Evolutionary conservation across 2,888 invertebrate genomes (phyloP), one percentile per base, ranked within the genome.

Genomic region (Caenorhabditis sp.): DNA sequence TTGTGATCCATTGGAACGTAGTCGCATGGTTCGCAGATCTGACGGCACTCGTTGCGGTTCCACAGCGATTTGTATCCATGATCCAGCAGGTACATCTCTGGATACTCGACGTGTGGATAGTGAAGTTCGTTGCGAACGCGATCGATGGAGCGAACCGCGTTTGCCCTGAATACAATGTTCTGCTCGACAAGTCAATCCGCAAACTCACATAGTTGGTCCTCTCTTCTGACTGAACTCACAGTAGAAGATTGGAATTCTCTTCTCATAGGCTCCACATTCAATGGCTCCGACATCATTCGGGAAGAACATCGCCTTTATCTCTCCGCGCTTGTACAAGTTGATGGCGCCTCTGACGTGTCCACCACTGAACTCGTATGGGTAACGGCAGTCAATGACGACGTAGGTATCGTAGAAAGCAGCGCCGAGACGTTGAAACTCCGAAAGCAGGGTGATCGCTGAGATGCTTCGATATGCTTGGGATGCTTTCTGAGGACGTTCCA

Each of bases 181-280:
- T n/a, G n/a, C n/a, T n/a, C n/a, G n/a, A n/a, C n/a, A n/a, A n/a
- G n/a, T n/a, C n/a, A n/a, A n/a, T n/a, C n/a, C n/a, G n/a, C n/a
- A n/a, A n/a, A 65, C 68, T 26, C 20, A 78, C 82, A 98, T 93
- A 89, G 95, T 95, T 0, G 98, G 98, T 1, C 97, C 99, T 70
- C 98, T 94, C 93, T 98, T 96, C 74, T 96, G 95, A 0, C 97
- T 97, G 93, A 97, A 99, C 93, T 99, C 99, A 93, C 99, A 85
- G 69, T 85, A 85, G 51, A 85, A 85, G 51, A 85, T 85, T n/a
- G 85, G 85, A 47, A 85, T 80, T 15, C 78, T 58, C 24, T 65
- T 81, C 32, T 35, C 26, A 0, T n/a, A 8, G 9, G 4, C n/a
- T n/a, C 20, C 56, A 28, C n/a, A n/a, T n/a, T 55, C 26, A 0